Percentiles rank a stretch among this genome's conserved stretches.
Evolutionary conservation across 2,888 invertebrate species (phyloP).

Genomic region (Nomada ruficornis): DNA sequence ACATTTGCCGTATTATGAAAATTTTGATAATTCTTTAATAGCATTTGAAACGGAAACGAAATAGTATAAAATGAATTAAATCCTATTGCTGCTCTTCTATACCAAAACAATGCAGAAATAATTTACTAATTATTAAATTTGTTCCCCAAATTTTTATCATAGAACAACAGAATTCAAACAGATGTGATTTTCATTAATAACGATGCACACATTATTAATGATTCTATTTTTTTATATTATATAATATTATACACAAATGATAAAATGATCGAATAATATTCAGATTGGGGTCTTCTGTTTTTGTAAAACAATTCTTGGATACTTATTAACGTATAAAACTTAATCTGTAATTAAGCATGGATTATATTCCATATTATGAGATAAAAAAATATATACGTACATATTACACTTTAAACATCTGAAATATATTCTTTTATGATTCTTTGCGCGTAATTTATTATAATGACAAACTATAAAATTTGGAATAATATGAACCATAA

Average conservation of each 20-base stretch:
- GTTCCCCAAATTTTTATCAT: background rate
- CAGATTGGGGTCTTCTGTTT: slow-evolving; percentile 47
- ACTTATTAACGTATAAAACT: background rate
- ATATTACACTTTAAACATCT: background rate
- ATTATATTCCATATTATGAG: background rate
- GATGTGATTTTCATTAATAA: background rate
- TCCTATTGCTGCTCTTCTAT: background rate
- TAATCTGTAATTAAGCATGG: background rate
- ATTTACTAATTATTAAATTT: background rate
- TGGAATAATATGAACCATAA: slow-evolving; percentile 37
- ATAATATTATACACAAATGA: slow-evolving; percentile 14
- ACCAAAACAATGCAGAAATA: background rate
- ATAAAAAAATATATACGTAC: background rate
- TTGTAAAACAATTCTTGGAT: background rate
- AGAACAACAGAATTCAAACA: background rate
- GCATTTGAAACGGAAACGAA: background rate
- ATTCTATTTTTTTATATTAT: slow-evolving; percentile 6
- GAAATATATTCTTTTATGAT: background rate
- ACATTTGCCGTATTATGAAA: background rate
- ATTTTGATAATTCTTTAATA: background rate
- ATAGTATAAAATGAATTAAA: background rate
- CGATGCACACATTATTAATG: slow-evolving; percentile 11
- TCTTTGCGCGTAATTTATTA: background rate
- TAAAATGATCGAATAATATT: slow-evolving; percentile 34
- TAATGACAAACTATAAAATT: background rate